Evolutionary conservation across 2,113 vertebrate species (phyloP).

Genomic region (Vulpes vulpes): DNA sequence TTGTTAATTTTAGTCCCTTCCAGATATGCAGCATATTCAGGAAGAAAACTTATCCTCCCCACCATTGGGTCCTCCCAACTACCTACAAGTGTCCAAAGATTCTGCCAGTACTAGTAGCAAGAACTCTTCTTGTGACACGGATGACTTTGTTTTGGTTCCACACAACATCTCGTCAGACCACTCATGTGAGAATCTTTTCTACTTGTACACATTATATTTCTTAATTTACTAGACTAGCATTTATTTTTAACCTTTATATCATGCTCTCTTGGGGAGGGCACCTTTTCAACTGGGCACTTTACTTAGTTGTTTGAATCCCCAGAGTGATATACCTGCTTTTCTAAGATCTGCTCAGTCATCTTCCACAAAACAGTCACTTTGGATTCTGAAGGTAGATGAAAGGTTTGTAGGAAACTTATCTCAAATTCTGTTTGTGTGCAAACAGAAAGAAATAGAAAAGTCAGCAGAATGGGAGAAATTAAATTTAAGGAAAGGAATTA

Average conservation of each 20-base stretch:
- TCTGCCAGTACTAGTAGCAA: slow-evolving; percentile 97
- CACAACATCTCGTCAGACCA: slow-evolving; percentile 95
- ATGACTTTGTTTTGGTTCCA: slow-evolving; percentile 98
- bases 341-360: slow-evolving; percentile 9
- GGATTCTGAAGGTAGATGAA: slow-evolving; percentile 55
- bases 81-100: slow-evolving; percentile 97
- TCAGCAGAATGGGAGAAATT: neutral
- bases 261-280: slow-evolving; percentile 33
- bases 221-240: slow-evolving; percentile 66
- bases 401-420: slow-evolving; percentile 29
- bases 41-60: slow-evolving; percentile 96
- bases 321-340: slow-evolving; percentile 36
- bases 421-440: slow-evolving; percentile 51
- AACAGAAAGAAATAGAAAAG: slow-evolving; percentile 35
- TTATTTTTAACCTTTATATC: slow-evolving; percentile 41
- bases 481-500: slow-evolving; percentile 40
- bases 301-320: slow-evolving; percentile 63
- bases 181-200: slow-evolving; percentile 90
- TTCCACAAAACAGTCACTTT: slow-evolving; percentile 44
- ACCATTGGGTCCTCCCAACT: slow-evolving; percentile 95
- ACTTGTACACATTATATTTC: slow-evolving; percentile 70
- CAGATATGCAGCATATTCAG: slow-evolving; percentile 97
- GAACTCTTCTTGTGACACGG: slow-evolving; percentile 97
- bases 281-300: slow-evolving; percentile 52
- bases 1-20: slow-evolving; percentile 91